These are phyloP conservation scores for Sylvilagus bachmani DNA, from an alignment of 2,113 vertebrate genomes.

Conservation along the genomic window DNA sequence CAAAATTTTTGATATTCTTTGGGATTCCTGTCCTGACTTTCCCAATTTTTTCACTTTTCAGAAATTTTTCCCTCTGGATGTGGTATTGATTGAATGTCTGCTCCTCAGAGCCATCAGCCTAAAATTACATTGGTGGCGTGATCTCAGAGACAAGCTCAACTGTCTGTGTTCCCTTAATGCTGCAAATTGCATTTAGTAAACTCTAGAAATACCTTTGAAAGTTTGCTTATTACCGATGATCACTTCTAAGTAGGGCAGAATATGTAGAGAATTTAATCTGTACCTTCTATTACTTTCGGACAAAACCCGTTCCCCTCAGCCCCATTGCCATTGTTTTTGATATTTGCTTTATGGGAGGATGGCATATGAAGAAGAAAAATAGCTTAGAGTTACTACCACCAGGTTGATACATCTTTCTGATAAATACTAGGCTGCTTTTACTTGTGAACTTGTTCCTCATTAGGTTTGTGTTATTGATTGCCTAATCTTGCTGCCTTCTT, in stretches of 20 bases:
- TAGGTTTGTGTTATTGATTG: conserved; percentile 48
- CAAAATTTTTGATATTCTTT: neutral
- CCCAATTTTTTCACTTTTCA: neutral
- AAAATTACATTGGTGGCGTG: neutral
- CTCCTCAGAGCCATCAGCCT: neutral
- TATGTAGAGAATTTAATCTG: neutral
- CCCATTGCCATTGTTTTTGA: neutral
- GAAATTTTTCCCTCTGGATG: neutral
- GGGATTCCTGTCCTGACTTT: neutral
- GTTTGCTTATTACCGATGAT: neutral
- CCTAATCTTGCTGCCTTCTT: conserved; percentile 5
- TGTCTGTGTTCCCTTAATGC: neutral
- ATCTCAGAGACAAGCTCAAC: neutral
- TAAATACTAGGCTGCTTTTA: neutral
- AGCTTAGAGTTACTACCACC: neutral
- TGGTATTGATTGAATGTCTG: neutral
- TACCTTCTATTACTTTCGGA: neutral
- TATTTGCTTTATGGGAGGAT: neutral
- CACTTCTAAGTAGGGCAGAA: neutral
- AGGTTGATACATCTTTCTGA: conserved; percentile 10
- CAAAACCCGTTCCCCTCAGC: neutral
- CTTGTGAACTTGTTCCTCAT: conserved; percentile 26
- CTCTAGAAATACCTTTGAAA: neutral
- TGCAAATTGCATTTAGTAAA: neutral
- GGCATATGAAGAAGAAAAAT: conserved; percentile 12